Base-by-base conservation (phyloP, 2,888 invertebrate species). In the Lutraria lutraria region DNA sequence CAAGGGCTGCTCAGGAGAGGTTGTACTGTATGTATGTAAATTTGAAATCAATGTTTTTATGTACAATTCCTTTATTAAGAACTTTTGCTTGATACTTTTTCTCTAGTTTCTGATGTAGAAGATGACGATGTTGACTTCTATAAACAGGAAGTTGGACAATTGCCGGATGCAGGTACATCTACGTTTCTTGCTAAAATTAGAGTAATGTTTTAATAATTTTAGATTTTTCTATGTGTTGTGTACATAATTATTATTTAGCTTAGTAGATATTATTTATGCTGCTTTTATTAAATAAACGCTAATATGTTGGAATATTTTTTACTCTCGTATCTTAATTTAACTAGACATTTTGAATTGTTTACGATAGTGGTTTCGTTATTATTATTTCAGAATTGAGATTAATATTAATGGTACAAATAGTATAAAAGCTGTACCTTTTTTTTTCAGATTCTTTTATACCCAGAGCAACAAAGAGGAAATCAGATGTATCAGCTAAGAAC, bases 101-200 rank as follows among this genome's bases (percentile, higher is more conserved):
- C 4, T 43, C n/a, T 68, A 68, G 63, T n/a, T 25, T 25, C 63
- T 68, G 63, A 86, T 63, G 96, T 96, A 31, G 96, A 98, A 34
- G 96, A 96, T 86, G 98, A 98, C 95, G 98, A 99, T 97, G 98
- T 97, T 0, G 98, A 98, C 92, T 99, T 99, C 97, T 99, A 98
- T 96, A 97, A 98, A 92, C 97, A 98, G 93, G 99, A 98, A 97
- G 98, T 99, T 34, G 99, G 99, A 56, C 98, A 98, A 94, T 98
- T 98, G 95, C 99, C 99, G 0, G 99, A 99, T 92, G 97, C 98
- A 97, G 98, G 96, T 96, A 90, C 1, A 72, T 43, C 68, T 0
- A 8, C 60, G 21, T 31, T 80, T n/a, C 16, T 15, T 68, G n/a
- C 16, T 68, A 56, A n/a, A 3, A 6, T 31, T 13, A 12, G 1